phyloP scores from a whole-genome alignment of 2,888 invertebrate species.

The Deilephila porcellus region DNA sequence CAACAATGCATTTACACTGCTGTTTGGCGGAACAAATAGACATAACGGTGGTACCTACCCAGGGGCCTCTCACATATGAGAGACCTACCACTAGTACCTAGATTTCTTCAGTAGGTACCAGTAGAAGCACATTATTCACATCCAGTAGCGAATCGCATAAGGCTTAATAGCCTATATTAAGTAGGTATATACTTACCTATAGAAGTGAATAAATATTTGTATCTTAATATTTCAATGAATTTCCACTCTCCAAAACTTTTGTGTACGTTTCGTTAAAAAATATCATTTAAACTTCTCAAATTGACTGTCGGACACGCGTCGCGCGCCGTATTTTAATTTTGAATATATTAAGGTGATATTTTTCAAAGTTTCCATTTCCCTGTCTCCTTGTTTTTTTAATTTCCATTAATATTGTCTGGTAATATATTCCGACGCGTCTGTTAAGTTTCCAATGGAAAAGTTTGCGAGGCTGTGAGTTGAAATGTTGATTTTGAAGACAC shows the following conservation, averaged over 20 bases:
- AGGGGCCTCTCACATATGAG: too few relatives aligned
- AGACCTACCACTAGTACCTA: too few relatives aligned
- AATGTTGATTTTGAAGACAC: not conserved
- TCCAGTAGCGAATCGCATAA: too few relatives aligned
- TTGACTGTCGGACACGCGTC: slow-evolving; percentile 23
- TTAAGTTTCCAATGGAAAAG: slow-evolving; percentile 56
- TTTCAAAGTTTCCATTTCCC: slow-evolving; percentile 65
- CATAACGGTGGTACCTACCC: too few relatives aligned
- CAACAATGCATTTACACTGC: too few relatives aligned
- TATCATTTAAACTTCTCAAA: slow-evolving; percentile 32
- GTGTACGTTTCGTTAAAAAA: slow-evolving; percentile 7
- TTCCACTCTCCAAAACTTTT: slow-evolving; percentile 1
- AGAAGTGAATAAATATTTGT: not conserved
- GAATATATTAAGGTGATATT: slow-evolving; percentile 66
- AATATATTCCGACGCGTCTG: slow-evolving; percentile 55
- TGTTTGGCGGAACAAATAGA: too few relatives aligned
- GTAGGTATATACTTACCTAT: too few relatives aligned
- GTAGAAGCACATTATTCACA: too few relatives aligned
- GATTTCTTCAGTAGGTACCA: too few relatives aligned
- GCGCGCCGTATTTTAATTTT: slow-evolving; percentile 53
- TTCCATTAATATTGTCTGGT: slow-evolving; percentile 62
- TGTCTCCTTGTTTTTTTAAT: slow-evolving; percentile 49
- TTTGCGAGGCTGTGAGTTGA: slow-evolving; percentile 38
- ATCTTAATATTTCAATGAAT: not conserved
- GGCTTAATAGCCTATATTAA: too few relatives aligned